Evolutionary conservation across 2,797 vertebrate genomes (phyloP), one percentile per base, ranked within the genome.

Genomic region (Sebastes hubbsi): DNA sequence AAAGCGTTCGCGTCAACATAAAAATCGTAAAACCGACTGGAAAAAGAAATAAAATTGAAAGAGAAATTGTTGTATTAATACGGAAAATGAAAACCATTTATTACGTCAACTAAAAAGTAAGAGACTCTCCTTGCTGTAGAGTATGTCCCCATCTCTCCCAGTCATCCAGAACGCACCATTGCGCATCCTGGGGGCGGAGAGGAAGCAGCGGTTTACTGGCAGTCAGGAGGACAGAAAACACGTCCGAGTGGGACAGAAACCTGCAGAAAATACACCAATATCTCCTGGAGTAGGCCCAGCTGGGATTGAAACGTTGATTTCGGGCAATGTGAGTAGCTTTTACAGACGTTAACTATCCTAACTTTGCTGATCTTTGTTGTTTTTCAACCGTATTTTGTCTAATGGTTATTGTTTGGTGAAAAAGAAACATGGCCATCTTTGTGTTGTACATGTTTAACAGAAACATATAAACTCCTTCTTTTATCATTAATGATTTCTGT

Each of bases 141-240:
- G 4, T 2, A 2, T 3, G 1, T 20, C 52, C 0, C 1, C 6
- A 49, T 3, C 1, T 62, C 1, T 52, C 1, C 29, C 24, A 25
- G 46, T 2, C 5, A 16, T 36, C 6, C 7, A 80, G 78, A 91
- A 88, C n/a, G 83, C 77, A 2, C 7, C 86, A 61, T 76, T 65
- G 68, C 24, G 46, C 62, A 56, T 25, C 18, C 8, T 18, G 14
- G 54, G 65, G 74, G 73, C 56, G 61, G 71, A 58, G 83, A 78
- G 66, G 29, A 13, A 25, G 13, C 24, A 42, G 10, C 9, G 5
- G 36, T 54, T 84, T 73, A 68, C 72, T 56, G 70, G 69, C 56
- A 72, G 67, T 34, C 14, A 5, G 12, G 14, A 54, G 7, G 20
- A 58, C 8, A 30, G 25, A 25, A 30, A 20, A 18, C 36, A 13